Percentiles rank a stretch among this genome's conserved stretches.
Evolutionary conservation across 2,113 vertebrate species (phyloP).

Genomic region (Picathartes gymnocephalus): DNA sequence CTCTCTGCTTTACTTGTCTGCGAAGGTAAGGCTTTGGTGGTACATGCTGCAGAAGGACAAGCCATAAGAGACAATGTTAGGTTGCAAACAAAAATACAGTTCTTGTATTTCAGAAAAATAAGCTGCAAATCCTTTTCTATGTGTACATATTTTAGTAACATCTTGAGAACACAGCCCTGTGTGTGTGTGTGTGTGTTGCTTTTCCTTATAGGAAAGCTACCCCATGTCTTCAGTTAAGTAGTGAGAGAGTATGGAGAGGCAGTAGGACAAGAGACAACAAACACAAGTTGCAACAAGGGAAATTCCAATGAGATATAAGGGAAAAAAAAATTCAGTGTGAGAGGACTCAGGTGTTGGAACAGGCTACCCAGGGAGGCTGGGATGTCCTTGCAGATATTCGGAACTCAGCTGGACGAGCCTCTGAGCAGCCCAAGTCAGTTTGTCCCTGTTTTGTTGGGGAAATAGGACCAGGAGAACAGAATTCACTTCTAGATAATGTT

Average conservation of each 20-base stretch:
- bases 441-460: background rate
- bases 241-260: background rate
- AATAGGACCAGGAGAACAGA: background rate
- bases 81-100: background rate
- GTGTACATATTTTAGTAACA: background rate
- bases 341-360: background rate
- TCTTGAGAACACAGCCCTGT: background rate
- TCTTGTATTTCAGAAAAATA: background rate
- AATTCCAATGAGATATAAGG: background rate
- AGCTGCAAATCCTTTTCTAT: background rate
- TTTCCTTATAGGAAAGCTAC: background rate
- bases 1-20: background rate
- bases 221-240: background rate
- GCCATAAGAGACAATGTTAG: accelerated
- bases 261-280: background rate
- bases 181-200: background rate
- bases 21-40: background rate
- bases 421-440: background rate
- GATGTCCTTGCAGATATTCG: background rate
- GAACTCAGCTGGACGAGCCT: background rate
- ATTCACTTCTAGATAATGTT: background rate
- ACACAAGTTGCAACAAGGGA: background rate
- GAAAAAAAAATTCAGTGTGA: accelerated
- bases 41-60: background rate
- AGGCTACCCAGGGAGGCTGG: background rate